Conservation (phyloP, 2,113 vertebrate genomes). For the Cryptomyrus ogoouensis region DNA sequence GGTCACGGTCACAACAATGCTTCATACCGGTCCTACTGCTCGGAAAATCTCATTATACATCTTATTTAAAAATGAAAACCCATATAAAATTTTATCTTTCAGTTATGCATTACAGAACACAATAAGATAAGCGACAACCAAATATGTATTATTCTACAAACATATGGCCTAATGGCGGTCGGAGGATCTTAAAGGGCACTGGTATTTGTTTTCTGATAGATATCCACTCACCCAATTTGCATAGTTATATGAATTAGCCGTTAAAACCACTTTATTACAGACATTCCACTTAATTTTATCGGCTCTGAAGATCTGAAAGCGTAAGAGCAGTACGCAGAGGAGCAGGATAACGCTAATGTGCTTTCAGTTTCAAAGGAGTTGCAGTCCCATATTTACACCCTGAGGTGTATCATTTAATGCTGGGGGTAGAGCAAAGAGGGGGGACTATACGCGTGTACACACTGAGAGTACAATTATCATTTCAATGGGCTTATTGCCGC, state of each 20-base stretch:
- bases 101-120: not conserved
- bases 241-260: slow-evolving; percentile 13
- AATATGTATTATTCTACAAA: not conserved
- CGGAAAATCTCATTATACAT: not conserved
- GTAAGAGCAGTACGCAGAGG: slow-evolving; percentile 58
- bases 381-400: slow-evolving; percentile 60
- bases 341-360: slow-evolving; percentile 64
- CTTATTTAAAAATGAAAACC: not conserved
- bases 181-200: not conserved
- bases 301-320: slow-evolving; percentile 51
- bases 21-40: not conserved
- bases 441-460: slow-evolving; percentile 44
- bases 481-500: slow-evolving; percentile 64
- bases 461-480: slow-evolving; percentile 59
- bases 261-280: slow-evolving; percentile 14
- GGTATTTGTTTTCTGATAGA: not conserved
- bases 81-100: not conserved
- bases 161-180: not conserved
- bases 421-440: slow-evolving; percentile 40
- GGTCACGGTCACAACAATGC: not conserved
- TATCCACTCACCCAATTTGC: slow-evolving; percentile 5
- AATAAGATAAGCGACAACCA: not conserved
- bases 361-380: slow-evolving; percentile 56
- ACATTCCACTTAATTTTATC: slow-evolving; percentile 69
- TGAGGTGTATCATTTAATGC: slow-evolving; percentile 61